Percentiles rank a stretch among this genome's conserved stretches.
Conservation (phyloP, 2,797 vertebrate genomes). For the Chelmon rostratus region DNA sequence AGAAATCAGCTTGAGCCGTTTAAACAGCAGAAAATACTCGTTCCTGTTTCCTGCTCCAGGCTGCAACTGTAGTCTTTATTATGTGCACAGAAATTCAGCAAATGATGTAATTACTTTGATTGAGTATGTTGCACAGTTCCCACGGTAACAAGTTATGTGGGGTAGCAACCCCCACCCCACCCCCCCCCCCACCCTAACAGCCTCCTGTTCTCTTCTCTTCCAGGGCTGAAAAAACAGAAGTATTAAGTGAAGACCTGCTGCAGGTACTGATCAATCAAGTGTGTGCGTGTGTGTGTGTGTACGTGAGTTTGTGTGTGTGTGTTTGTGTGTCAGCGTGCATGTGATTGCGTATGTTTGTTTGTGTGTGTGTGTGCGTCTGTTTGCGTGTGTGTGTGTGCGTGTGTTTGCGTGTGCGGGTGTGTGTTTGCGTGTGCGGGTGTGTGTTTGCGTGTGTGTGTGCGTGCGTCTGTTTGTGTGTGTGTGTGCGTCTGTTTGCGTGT, state of each 20-base stretch:
- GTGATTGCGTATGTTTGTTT: too few relatives aligned
- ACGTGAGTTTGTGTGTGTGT: too few relatives aligned
- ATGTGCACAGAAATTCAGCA: constrained; percentile 30
- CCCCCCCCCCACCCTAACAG: constrained; percentile 32
- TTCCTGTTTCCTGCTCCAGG: constrained; percentile 28
- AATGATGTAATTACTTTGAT: constrained; percentile 54
- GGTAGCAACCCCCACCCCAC: not conserved
- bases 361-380: constrained; percentile 27
- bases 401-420: too few relatives aligned
- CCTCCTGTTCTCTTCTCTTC: constrained; percentile 42
- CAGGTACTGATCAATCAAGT: constrained; percentile 70
- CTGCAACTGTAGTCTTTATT: constrained; percentile 36
- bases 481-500: too few relatives aligned
- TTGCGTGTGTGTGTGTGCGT: constrained; percentile 1
- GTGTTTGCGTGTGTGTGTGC: constrained; percentile 21
- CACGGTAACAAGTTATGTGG: constrained; percentile 44
- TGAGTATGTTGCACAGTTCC: constrained; percentile 46
- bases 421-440: too few relatives aligned
- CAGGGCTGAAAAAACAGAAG: constrained; percentile 85
- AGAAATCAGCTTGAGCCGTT: not conserved
- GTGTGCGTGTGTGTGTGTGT: constrained; percentile 22
- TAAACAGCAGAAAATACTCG: constrained; percentile 17
- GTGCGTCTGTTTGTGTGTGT: constrained; percentile 17
- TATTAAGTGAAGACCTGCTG: constrained; percentile 81
- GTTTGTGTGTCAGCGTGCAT: too few relatives aligned